Percentiles rank a stretch among this genome's conserved stretches.
Evolutionary conservation across 2,113 vertebrate genomes (phyloP).

Genomic region (Pseudorasbora parva): DNA sequence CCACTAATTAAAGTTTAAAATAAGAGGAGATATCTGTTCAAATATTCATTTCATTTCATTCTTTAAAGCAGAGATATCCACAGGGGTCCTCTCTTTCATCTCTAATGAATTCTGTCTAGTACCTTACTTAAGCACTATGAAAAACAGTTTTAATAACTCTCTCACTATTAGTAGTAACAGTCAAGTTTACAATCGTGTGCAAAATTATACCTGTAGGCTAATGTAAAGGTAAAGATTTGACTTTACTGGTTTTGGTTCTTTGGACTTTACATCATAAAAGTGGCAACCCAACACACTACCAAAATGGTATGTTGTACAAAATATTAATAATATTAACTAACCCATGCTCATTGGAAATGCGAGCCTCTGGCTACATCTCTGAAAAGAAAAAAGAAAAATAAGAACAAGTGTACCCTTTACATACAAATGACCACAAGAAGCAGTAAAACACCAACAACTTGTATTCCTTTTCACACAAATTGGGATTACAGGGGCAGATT

Average conservation of each 20-base stretch:
- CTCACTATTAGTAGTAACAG: background rate
- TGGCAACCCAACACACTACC: background rate
- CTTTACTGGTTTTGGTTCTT: background rate
- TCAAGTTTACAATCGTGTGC: background rate
- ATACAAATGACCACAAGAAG: background rate
- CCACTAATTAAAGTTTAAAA: background rate
- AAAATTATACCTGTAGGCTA: background rate
- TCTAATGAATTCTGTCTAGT: background rate
- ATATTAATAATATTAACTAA: background rate
- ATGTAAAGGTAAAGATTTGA: background rate
- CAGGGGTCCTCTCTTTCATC: constrained; percentile 5
- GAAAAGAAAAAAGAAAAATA: background rate
- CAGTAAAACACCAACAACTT: background rate
- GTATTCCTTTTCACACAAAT: too few species aligned
- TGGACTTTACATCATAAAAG: background rate
- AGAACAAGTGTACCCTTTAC: background rate
- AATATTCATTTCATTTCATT: background rate
- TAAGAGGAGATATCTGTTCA: background rate
- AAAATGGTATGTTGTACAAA: background rate
- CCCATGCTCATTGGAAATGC: background rate
- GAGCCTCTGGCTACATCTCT: background rate
- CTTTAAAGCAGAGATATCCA: background rate
- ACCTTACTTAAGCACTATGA: background rate
- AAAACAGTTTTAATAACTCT: background rate
- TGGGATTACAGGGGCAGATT: background rate